Base-by-base conservation (phyloP, 1,140 invertebrate genomes). In the Brachystomella parvula region DNA sequence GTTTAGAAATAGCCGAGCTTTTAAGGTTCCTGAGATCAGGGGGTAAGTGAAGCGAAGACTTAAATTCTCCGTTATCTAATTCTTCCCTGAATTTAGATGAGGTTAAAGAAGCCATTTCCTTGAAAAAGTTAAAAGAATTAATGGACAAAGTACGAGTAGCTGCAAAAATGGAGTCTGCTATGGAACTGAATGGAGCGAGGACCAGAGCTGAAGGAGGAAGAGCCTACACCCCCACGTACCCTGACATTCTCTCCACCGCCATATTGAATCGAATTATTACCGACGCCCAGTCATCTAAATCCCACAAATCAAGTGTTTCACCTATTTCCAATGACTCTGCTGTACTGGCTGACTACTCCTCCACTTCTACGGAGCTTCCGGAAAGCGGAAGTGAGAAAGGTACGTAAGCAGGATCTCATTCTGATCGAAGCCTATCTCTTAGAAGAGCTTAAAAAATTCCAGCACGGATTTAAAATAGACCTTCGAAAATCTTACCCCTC, bases 261-360 rank as follows among this genome's bases (percentile, higher is more conserved):
- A 62, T 62, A 6, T 44, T 62, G 32, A 62, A 62, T 62, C 60
- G 60, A 24, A 39, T 62, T 26, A 62, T 62, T 21, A 39, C 29
- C 15, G 21, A 28, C 15, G 24, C 31, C 12, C 60, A 62, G 28
- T 32, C 12, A 21, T 15, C n/a, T 6, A 59, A 24, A 9, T 53
- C 49, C 6, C 24, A 12, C 49, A 39, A 39, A 19, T 53, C 12
- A 12, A 53, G 49, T 26, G 24, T 53, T 9, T 53, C 49, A 9
- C 49, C 49, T 17, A 24, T 53, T 24, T 53, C 49, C 49, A 53
- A 53, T 24, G 49, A 53, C 24, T 53, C 49, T 3, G 49, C 49
- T 17, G 49, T 53, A 19, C 12, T 53, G 12, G 49, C 24, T 24
- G 49, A 53, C 49, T 53, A 53, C 24, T 53, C 49, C 12, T 53